These are phyloP conservation scores for Cydia splendana DNA, from an alignment of 1,140 invertebrate genomes.

Conservation along the genomic window DNA sequence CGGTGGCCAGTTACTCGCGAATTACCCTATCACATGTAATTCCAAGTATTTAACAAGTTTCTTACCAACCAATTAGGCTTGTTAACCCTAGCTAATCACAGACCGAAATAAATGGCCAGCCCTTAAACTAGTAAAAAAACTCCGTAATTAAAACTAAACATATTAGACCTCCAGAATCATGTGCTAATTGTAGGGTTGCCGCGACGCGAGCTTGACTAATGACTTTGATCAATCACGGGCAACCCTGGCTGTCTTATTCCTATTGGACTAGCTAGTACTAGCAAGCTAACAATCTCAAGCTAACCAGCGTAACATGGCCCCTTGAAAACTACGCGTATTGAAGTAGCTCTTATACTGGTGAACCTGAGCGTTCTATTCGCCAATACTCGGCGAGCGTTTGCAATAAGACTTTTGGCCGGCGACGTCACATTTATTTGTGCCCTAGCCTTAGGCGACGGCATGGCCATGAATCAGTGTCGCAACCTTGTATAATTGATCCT, in stretches of 20 bases:
- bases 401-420: not conserved
- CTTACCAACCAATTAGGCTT: not conserved
- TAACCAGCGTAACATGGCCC: not conserved
- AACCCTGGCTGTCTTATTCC: slow-evolving; percentile 21
- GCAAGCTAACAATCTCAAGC: not conserved
- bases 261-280: not conserved
- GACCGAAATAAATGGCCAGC: not conserved
- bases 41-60: not conserved
- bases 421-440: slow-evolving; percentile 31
- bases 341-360: not conserved
- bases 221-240: slow-evolving; percentile 32
- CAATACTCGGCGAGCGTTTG: not conserved
- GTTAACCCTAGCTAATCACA: slow-evolving; percentile 12
- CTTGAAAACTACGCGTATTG: not conserved
- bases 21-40: too few species aligned
- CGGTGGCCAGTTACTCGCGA: too few species aligned
- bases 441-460: slow-evolving; percentile 13
- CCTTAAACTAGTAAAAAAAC: slow-evolving; percentile 13
- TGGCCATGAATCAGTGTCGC: not conserved
- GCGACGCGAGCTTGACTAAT: slow-evolving; percentile 32
- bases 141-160: slow-evolving; percentile 29
- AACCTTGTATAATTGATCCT: not conserved
- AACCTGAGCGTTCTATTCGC: not conserved
- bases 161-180: slow-evolving; percentile 33
- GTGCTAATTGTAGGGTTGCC: slow-evolving; percentile 26